These are phyloP conservation scores for Thaumatotibia leucotreta DNA, from an alignment of 1,140 invertebrate genomes.

Conservation along the genomic window DNA sequence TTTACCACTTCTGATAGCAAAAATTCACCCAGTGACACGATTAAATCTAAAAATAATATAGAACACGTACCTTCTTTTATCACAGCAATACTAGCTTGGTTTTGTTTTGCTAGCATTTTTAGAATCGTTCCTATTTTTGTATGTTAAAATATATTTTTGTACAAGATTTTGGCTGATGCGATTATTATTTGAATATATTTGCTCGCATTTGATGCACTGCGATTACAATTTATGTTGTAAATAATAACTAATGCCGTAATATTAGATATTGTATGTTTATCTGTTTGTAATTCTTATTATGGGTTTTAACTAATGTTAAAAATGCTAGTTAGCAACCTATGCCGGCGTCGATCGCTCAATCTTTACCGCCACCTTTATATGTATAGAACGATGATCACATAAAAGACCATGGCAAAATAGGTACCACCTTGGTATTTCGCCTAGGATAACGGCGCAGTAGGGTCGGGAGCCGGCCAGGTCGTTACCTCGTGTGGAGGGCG, in stretches of 20 bases:
- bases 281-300: neutral
- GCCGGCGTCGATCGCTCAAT: neutral
- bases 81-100: neutral
- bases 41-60: neutral
- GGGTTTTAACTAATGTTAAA: neutral
- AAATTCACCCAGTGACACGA: too few species aligned
- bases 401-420: too few species aligned
- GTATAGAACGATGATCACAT: too few species aligned
- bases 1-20: neutral
- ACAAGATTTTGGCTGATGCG: neutral
- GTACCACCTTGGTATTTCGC: too few species aligned
- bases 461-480: neutral
- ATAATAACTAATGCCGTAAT: neutral
- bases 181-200: neutral
- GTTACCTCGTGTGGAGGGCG: neutral
- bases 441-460: neutral
- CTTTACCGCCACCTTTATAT: neutral
- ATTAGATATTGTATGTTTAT: neutral
- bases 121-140: neutral
- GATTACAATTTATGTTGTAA: neutral
- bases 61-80: neutral
- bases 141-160: neutral
- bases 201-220: slow-evolving; percentile 2
- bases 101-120: neutral
- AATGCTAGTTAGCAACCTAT: neutral